Percentiles rank a stretch among this genome's conserved stretches.
Conservation (phyloP, 2,113 vertebrate genomes). For the Lanius collurio region DNA sequence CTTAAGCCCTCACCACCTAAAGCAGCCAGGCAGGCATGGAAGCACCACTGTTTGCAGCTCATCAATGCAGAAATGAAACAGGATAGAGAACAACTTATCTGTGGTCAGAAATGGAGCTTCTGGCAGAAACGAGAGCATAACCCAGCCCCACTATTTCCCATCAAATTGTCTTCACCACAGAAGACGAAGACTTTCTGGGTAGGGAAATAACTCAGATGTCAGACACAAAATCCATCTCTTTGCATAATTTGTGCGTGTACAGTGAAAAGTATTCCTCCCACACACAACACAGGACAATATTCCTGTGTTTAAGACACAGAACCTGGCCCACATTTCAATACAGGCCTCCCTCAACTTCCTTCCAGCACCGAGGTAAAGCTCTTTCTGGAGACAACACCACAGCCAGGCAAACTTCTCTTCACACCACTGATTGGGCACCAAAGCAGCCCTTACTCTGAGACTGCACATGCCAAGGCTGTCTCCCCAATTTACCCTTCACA, state of each 20-base stretch:
- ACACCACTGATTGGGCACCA: accelerated
- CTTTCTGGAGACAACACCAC: accelerated
- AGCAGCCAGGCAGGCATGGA: background rate
- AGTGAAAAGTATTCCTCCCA: accelerated
- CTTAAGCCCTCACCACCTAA: background rate
- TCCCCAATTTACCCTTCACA: too few species aligned
- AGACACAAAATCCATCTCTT: background rate
- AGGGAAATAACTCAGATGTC: background rate
- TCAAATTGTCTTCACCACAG: background rate
- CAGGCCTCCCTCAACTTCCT: background rate
- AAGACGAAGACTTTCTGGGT: background rate
- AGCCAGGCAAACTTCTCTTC: background rate
- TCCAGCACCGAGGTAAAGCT: background rate
- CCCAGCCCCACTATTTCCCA: background rate
- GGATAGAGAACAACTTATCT: background rate
- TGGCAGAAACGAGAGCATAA: background rate
- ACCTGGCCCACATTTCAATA: background rate
- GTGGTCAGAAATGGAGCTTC: background rate
- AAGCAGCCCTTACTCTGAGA: background rate
- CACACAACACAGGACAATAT: accelerated
- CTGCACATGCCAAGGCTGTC: accelerated
- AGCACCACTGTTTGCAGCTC: background rate
- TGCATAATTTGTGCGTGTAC: accelerated
- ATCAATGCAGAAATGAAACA: background rate
- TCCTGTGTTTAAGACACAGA: background rate